phyloP scores from a whole-genome alignment of 2,888 invertebrate species.

The Drosophila flavopinicola region DNA sequence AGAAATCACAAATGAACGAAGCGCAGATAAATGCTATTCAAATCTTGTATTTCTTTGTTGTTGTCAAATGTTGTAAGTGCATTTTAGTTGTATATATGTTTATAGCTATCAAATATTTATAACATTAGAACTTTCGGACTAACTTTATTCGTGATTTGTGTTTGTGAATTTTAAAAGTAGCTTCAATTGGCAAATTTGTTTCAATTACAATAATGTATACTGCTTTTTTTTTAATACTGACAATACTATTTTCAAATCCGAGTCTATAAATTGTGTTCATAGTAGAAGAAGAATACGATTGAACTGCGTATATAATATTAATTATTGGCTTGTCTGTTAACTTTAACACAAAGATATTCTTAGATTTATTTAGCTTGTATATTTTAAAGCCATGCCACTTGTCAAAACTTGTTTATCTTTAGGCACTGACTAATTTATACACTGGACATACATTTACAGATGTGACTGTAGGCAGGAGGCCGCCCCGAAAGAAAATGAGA shows the following conservation, averaged over 20 bases:
- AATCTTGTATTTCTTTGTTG: neutral
- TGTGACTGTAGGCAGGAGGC: constrained; percentile 46
- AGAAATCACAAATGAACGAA: neutral
- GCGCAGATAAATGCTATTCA: too few species aligned
- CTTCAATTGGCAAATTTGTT: too few species aligned
- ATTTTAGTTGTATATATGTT: neutral
- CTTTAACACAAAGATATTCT: neutral
- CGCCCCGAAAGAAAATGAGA: constrained; percentile 63
- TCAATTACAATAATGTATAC: too few species aligned
- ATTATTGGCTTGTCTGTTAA: constrained; percentile 7
- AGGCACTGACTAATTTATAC: constrained; percentile 26
- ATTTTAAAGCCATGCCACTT: constrained; percentile 9
- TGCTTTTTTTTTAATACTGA: too few species aligned
- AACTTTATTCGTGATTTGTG: too few species aligned
- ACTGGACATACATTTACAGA: constrained; percentile 29
- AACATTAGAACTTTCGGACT: too few species aligned
- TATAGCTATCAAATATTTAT: too few species aligned
- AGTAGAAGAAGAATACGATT: too few species aligned
- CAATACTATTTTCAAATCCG: neutral
- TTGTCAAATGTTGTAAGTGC: too few species aligned
- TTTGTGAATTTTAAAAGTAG: too few species aligned
- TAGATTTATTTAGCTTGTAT: neutral
- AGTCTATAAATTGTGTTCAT: neutral
- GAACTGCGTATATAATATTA: neutral
- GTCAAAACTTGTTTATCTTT: constrained; percentile 27